Conservation (phyloP, 1,140 invertebrate species). For the Bombus pascuorum region DNA sequence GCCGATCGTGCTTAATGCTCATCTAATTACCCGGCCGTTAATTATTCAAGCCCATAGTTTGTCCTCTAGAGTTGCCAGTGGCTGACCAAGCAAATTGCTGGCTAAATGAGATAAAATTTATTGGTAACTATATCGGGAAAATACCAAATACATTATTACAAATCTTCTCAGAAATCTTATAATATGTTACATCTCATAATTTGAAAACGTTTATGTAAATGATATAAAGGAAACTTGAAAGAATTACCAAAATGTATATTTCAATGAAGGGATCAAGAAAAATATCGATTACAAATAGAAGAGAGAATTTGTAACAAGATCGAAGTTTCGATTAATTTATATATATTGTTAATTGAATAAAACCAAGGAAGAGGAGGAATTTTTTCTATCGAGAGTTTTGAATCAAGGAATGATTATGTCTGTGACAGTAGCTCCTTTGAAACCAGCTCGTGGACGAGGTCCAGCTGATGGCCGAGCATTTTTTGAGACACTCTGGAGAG, state of each 20-base stretch:
- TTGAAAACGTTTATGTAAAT: background rate
- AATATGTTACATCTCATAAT: background rate
- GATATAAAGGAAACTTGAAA: background rate
- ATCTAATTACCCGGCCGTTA: slow-evolving; percentile 48
- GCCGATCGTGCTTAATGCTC: slow-evolving; percentile 41
- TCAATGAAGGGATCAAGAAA: slow-evolving; percentile 26
- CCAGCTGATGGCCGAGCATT: slow-evolving; percentile 79
- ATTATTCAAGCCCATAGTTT: slow-evolving; percentile 38
- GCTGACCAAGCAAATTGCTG: slow-evolving; percentile 2
- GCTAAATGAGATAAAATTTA: slow-evolving; percentile 5
- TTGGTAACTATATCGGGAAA: too few species aligned
- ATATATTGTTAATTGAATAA: background rate
- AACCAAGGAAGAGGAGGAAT: background rate
- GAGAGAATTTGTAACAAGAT: background rate
- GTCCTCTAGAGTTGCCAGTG: background rate
- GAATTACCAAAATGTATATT: background rate
- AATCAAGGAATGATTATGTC: slow-evolving; percentile 71
- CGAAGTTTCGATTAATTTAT: background rate
- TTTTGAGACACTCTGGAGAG: slow-evolving; percentile 78
- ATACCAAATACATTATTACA: background rate
- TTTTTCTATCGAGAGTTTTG: background rate
- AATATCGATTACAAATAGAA: background rate
- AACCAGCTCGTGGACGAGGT: slow-evolving; percentile 76
- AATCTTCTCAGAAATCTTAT: background rate
- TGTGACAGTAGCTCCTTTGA: slow-evolving; percentile 58